These are phyloP conservation scores for Coregonus sp. DNA, from an alignment of 2,797 vertebrate species.

Conservation along the genomic window DNA sequence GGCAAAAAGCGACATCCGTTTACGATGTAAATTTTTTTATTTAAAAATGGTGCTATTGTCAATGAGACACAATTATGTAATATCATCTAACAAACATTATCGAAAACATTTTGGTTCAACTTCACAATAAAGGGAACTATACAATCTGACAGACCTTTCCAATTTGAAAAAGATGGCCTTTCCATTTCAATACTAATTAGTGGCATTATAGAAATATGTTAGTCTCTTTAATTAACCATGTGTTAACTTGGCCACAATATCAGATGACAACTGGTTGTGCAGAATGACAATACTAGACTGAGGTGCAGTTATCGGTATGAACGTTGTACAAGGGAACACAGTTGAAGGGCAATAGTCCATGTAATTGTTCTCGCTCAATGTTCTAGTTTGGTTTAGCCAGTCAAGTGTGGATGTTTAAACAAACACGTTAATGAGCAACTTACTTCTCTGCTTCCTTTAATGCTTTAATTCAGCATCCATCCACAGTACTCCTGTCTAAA, in stretches of 20 bases:
- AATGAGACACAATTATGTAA: not conserved
- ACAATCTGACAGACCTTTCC: not conserved
- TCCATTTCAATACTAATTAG: not conserved
- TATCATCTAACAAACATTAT: no score
- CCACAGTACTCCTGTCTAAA: not conserved
- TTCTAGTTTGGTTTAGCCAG: slow-evolving; percentile 11
- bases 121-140: not conserved
- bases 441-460: slow-evolving; percentile 25
- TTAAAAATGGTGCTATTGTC: not conserved
- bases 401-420: slow-evolving; percentile 44
- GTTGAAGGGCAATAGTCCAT: slow-evolving; percentile 36
- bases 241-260: slow-evolving; percentile 1
- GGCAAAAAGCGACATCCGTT: not conserved
- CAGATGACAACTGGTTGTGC: not conserved
- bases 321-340: not conserved
- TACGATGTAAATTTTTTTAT: not conserved
- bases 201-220: not conserved
- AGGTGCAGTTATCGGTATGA: not conserved
- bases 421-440: slow-evolving; percentile 44
- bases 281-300: not conserved
- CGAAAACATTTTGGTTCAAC: not conserved
- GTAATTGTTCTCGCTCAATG: slow-evolving; percentile 43
- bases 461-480: not conserved
- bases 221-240: not conserved
- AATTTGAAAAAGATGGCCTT: not conserved